Evolutionary conservation across 2,113 vertebrate species (phyloP), one percentile per base, ranked within the genome.

Genomic region (Pampusana beccarii): DNA sequence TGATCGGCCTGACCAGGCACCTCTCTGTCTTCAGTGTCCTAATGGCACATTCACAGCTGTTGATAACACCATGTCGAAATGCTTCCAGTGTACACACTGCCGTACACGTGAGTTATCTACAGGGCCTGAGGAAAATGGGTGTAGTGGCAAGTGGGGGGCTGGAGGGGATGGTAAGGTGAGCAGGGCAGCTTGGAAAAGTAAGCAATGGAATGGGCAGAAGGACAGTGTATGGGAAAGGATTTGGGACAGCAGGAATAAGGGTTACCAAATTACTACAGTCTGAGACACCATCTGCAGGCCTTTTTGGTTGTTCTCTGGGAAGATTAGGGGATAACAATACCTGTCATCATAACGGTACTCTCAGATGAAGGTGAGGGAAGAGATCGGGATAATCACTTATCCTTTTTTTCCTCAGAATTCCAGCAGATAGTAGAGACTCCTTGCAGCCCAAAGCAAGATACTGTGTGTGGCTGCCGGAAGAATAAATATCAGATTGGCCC

Each of bases 381-480:
- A 73, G 25, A 19, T 14, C 88, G 53, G 50, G 78, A 53, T 58
- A 67, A 83, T 42, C 1, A 20, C 60, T 95, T 48, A 26, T 86
- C 6, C 5, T 72, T 88, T 85, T 24, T 87, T 71, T 78, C 29
- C 57, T 80, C 71, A 97, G 97, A 94, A 21, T 57, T 95, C 4
- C 79, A 86, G 7, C 97, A 98, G 90, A 91, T 96, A 91, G 54
- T 58, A 51, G 42, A 69, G 72, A 31, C 7, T 2, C 65, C 66
- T 5, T 98, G 97, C 81, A 96, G 50, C 23, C 71, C n/a, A 34
- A 78, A 86, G 54, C 71, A 93, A 48, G 90, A 98, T 50, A 97
- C 97, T 0, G 34, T 96, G 5, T 98, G 97, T 11, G 96, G 97
- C 44, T 98, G 97, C 85, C 78, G 26, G 46, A 79, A 62, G n/a